These are phyloP conservation scores for Hoplostethus atlanticus DNA, from an alignment of 2,797 vertebrate species.

Conservation along the genomic window DNA sequence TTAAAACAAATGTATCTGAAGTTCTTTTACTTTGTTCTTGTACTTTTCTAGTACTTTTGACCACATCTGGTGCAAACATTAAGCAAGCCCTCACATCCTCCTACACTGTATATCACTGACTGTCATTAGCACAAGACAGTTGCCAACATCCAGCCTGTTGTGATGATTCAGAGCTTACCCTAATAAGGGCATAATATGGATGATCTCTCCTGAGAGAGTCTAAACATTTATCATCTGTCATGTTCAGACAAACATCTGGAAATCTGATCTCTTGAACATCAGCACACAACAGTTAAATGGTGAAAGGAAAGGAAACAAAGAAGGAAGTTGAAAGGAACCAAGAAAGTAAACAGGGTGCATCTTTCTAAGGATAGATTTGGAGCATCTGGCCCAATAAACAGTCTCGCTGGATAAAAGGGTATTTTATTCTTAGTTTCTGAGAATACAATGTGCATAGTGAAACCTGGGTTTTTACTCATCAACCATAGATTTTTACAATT, in stretches of 20 bases:
- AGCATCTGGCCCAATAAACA: constrained; percentile 51
- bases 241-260: constrained; percentile 2
- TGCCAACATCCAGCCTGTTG: too few species aligned
- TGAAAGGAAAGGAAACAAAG: too few species aligned
- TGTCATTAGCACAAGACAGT: too few species aligned
- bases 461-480: constrained; percentile 24
- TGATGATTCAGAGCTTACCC: neutral
- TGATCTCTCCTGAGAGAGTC: constrained; percentile 4
- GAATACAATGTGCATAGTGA: neutral
- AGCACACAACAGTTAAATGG: constrained; percentile 5
- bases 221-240: constrained; percentile 27
- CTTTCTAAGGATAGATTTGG: constrained; percentile 24
- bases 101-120: too few species aligned
- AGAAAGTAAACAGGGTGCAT: constrained; percentile 7
- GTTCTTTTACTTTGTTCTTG: neutral
- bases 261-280: neutral
- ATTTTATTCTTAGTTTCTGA: constrained; percentile 3
- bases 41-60: neutral
- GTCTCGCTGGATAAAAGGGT: neutral
- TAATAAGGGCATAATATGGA: constrained; percentile 24
- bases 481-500: constrained; percentile 17
- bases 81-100: neutral
- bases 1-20: constrained; percentile 3
- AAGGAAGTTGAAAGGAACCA: too few species aligned
- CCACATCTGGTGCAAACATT: constrained; percentile 18